Conservation (phyloP, 2,113 vertebrate species). For the Carollia perspicillata region DNA sequence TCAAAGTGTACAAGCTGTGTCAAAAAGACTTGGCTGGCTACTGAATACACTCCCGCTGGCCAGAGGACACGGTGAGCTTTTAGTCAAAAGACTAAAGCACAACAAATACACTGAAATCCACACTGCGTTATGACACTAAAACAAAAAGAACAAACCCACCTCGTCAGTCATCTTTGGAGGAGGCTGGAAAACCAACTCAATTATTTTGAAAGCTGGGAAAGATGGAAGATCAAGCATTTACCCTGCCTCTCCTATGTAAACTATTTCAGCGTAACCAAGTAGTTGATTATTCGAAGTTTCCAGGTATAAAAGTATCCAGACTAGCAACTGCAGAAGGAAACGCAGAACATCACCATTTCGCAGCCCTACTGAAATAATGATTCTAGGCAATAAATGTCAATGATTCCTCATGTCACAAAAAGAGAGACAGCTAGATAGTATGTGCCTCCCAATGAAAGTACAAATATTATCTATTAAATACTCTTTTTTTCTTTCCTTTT, state of each 20-base stretch:
- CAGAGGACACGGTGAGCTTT: neutral
- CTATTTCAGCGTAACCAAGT: neutral
- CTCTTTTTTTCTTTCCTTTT: neutral
- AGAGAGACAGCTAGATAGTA: neutral
- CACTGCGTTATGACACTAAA: neutral
- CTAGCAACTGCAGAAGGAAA: conserved; percentile 6
- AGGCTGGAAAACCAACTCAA: neutral
- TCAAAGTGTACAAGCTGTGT: neutral
- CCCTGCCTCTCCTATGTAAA: neutral
- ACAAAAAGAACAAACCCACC: conserved; percentile 1
- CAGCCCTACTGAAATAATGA: neutral
- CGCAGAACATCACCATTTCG: neutral
- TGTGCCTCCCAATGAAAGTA: neutral
- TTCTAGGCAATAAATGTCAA: conserved; percentile 5
- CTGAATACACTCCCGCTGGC: neutral
- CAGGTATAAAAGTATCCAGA: neutral
- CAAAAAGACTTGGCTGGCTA: neutral
- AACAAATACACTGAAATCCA: conserved; percentile 12
- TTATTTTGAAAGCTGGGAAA: conserved; percentile 35
- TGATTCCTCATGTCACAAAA: neutral
- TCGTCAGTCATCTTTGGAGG: neutral
- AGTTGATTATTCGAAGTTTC: neutral
- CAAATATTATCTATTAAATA: neutral
- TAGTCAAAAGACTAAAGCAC: neutral
- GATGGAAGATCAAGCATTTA: conserved; percentile 1